phyloP scores from a whole-genome alignment of 1,140 invertebrate species.

The Diploscapter pachys region DNA sequence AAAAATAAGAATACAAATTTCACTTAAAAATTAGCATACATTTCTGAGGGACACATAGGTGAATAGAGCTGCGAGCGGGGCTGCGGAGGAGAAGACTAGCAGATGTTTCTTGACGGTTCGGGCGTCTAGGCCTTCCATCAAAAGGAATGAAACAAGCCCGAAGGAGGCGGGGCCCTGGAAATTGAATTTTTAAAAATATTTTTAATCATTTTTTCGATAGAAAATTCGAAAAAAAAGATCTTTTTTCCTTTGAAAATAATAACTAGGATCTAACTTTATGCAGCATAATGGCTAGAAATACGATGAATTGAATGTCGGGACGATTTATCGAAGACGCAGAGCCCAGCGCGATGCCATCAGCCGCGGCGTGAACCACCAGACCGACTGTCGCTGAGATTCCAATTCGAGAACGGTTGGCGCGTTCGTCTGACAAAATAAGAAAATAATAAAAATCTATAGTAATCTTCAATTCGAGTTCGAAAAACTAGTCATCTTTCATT shows the following conservation, averaged over 20 bases:
- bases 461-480: neutral
- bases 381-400: constrained; percentile 88
- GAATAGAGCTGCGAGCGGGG: constrained; percentile 80
- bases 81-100: constrained; percentile 86
- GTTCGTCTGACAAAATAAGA: constrained; percentile 62
- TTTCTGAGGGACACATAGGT: constrained; percentile 73
- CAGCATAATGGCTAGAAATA: constrained; percentile 90
- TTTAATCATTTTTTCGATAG: neutral
- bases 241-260: neutral
- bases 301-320: constrained; percentile 92
- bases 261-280: constrained; percentile 73
- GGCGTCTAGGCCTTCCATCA: constrained; percentile 88
- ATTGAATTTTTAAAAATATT: constrained; percentile 29
- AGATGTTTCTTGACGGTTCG: constrained; percentile 82
- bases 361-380: constrained; percentile 88
- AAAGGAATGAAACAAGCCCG: constrained; percentile 89
- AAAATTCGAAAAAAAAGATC: neutral
- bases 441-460: neutral
- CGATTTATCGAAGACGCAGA: constrained; percentile 90
- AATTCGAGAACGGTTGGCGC: constrained; percentile 63
- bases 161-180: constrained; percentile 88
- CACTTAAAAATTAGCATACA: constrained; percentile 14
- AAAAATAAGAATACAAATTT: constrained; percentile 10
- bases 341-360: constrained; percentile 92
- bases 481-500: neutral